phyloP scores from a whole-genome alignment of 2,797 vertebrate genomes.

The Nannoperca obscura region DNA sequence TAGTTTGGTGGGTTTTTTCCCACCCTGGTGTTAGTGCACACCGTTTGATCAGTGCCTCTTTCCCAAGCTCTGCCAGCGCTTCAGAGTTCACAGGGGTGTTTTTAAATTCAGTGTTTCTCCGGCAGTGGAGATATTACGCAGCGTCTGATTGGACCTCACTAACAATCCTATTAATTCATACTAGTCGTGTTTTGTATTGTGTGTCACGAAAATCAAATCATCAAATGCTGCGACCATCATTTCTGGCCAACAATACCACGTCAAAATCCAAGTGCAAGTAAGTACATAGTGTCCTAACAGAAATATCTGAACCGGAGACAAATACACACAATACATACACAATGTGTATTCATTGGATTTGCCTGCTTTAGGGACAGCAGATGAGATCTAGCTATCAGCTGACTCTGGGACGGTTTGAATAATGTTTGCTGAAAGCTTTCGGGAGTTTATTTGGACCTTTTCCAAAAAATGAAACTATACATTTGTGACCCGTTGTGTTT shows the following conservation, averaged over 20 bases:
- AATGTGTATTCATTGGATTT: no score
- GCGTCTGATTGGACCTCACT: constrained; percentile 16
- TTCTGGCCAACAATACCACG: no score
- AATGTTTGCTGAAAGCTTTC: background rate
- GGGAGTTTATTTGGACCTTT: background rate
- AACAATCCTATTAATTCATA: background rate
- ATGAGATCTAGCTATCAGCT: no score
- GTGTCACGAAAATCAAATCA: no score
- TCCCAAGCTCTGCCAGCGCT: constrained; percentile 41
- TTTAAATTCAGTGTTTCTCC: constrained; percentile 66
- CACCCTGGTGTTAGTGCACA: constrained; percentile 37
- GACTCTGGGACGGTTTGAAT: no score
- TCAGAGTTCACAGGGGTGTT: constrained; percentile 55
- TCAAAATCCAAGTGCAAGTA: no score
- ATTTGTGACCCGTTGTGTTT: background rate
- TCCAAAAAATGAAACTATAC: background rate
- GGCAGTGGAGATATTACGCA: constrained; percentile 38
- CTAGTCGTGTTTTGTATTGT: background rate
- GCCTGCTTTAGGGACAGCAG: no score
- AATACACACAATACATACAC: no score
- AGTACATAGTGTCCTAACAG: no score
- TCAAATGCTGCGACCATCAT: no score
- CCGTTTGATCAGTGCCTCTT: constrained; percentile 48
- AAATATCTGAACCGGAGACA: no score
- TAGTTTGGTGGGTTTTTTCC: constrained; percentile 40